phyloP scores from a whole-genome alignment of 2,888 invertebrate species.

The Yponomeuta sedellus region DNA sequence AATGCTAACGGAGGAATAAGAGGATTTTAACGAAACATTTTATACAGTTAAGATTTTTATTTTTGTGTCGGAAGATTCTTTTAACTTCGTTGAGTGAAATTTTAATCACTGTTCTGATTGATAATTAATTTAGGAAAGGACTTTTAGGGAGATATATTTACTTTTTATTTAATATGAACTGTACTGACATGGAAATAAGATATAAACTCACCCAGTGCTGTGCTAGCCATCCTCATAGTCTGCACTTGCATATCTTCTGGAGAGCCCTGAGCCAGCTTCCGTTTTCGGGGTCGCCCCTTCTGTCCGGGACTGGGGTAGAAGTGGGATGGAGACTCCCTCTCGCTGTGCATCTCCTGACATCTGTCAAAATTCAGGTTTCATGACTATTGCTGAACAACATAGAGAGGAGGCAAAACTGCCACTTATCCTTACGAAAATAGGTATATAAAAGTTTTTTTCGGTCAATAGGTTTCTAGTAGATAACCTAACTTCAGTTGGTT shows the following conservation, averaged over 20 bases:
- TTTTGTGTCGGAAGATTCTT: background rate
- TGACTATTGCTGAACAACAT: no score
- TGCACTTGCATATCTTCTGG: conserved; percentile 80
- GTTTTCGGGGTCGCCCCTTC: conserved; percentile 88
- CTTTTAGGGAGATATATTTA: background rate
- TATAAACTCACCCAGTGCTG: conserved; percentile 78
- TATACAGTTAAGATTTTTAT: no score
- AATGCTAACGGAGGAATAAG: no score
- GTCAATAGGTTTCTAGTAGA: no score
- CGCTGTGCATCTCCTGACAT: conserved; percentile 63
- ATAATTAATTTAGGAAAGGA: background rate
- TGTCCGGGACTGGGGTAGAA: conserved; percentile 81
- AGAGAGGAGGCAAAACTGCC: background rate
- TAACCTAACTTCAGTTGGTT: no score
- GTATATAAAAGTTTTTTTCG: no score
- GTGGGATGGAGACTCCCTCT: conserved; percentile 78
- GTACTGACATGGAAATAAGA: conserved; percentile 17
- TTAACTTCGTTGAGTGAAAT: background rate
- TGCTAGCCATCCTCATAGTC: conserved; percentile 82
- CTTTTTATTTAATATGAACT: conserved; percentile 21
- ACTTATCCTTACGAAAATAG: background rate
- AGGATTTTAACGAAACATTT: no score
- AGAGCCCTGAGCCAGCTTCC: conserved; percentile 79
- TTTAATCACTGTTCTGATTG: background rate
- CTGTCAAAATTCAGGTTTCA: conserved; percentile 27